Conservation (phyloP, 2,888 invertebrate genomes). For the Drosophila pegasa region DNA sequence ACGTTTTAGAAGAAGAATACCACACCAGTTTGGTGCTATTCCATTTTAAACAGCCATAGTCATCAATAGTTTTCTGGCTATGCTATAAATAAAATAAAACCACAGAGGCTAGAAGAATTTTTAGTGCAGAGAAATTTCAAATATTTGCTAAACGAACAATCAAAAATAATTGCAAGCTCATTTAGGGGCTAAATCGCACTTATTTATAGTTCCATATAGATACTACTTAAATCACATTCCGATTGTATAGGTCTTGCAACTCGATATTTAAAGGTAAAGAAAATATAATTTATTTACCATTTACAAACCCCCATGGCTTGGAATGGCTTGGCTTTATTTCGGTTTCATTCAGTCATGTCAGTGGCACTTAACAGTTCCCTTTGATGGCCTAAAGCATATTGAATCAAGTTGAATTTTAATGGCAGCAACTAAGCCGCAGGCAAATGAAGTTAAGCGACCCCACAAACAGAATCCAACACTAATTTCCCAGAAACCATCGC, state of each 20-base stretch:
- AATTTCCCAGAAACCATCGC: conserved; percentile 45
- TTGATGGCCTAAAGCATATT: conserved; percentile 18
- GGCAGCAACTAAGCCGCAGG: conserved; percentile 49
- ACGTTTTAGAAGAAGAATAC: neutral
- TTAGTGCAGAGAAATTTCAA: neutral
- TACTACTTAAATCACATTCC: neutral
- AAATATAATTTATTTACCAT: neutral
- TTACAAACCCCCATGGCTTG: too few relatives aligned
- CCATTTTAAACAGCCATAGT: neutral
- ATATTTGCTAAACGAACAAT: neutral
- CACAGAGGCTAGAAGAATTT: neutral
- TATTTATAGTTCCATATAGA: neutral
- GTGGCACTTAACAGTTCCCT: conserved; percentile 7
- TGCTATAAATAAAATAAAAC: neutral
- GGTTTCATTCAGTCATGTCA: neutral
- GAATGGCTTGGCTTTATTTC: neutral
- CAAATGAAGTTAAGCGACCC: conserved; percentile 55
- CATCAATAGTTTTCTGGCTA: neutral
- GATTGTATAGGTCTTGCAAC: neutral
- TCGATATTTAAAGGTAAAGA: neutral
- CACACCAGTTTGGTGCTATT: too few relatives aligned
- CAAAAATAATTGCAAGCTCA: neutral
- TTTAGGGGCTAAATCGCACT: neutral
- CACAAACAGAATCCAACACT: conserved; percentile 51
- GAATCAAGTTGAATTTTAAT: conserved; percentile 40